Percentiles rank a stretch among this genome's conserved stretches.
These are phyloP conservation scores for Menidia beryllina DNA, from an alignment of 2,113 vertebrate species.

Conservation along the genomic window DNA sequence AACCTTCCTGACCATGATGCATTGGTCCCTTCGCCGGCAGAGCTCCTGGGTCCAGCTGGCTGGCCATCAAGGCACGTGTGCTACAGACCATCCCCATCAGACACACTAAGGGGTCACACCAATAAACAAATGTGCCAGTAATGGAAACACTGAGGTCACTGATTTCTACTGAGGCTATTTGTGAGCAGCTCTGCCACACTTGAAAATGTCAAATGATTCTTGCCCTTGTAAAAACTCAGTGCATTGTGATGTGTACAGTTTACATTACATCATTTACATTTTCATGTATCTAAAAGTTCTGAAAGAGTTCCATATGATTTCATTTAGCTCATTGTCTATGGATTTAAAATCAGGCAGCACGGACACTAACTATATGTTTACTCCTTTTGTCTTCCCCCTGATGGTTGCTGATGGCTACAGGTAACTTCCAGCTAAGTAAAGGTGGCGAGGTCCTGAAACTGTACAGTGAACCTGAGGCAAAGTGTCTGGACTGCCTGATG, in stretches of 20 bases:
- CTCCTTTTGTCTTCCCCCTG: neutral
- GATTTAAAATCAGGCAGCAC: neutral
- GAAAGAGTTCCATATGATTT: neutral
- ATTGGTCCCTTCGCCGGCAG: slow-evolving; percentile 81
- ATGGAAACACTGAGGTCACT: neutral
- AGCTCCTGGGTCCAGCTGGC: slow-evolving; percentile 87
- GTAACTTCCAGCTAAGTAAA: slow-evolving; percentile 83
- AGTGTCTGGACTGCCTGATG: slow-evolving; percentile 83
- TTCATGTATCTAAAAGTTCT: neutral
- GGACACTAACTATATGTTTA: neutral
- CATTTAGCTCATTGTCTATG: neutral
- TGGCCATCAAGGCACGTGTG: slow-evolving; percentile 83
- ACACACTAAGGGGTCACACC: neutral
- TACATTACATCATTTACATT: neutral
- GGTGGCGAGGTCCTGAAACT: slow-evolving; percentile 85
- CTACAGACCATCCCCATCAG: slow-evolving; percentile 1
- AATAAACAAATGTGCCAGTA: neutral
- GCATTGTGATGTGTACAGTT: no score
- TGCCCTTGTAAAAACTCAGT: neutral
- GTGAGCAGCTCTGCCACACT: neutral
- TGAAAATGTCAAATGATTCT: neutral
- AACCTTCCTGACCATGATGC: slow-evolving; percentile 84
- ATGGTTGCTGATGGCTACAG: slow-evolving; percentile 54
- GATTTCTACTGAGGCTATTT: neutral
- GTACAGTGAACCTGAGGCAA: slow-evolving; percentile 80